These are phyloP conservation scores for Sinelater perroti DNA, from an alignment of 2,888 invertebrate genomes.

Conservation along the genomic window DNA sequence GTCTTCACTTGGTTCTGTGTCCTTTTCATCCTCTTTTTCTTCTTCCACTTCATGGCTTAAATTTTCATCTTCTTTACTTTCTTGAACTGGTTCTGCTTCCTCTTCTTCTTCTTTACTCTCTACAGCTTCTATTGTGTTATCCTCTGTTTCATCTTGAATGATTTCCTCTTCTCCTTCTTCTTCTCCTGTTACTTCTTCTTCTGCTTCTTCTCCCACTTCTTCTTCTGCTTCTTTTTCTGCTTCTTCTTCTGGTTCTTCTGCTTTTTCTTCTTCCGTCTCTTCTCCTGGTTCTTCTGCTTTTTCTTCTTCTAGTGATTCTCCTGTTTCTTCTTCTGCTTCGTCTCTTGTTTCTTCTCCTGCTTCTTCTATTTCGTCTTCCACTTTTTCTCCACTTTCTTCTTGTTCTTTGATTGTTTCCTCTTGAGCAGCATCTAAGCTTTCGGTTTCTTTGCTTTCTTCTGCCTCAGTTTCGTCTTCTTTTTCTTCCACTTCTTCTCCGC, in stretches of 20 bases:
- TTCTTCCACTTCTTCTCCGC: constrained; percentile 38
- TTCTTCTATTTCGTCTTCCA: constrained; percentile 33
- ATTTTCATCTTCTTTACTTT: constrained; percentile 30
- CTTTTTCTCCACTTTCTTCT: constrained; percentile 28
- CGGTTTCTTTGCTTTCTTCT: constrained; percentile 32
- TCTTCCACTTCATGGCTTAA: constrained; percentile 31
- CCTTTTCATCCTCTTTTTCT: constrained; percentile 35
- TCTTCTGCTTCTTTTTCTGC: constrained; percentile 30
- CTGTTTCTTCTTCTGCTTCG: constrained; percentile 45
- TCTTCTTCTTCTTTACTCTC: constrained; percentile 31
- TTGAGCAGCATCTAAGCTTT: constrained; percentile 2
- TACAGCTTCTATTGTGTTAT: too few species aligned
- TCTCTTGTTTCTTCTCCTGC: constrained; percentile 9
- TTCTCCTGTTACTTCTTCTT: constrained; percentile 33
- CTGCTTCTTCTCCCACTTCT: constrained; percentile 31
- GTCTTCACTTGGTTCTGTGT: constrained; percentile 3
- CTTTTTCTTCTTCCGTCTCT: constrained; percentile 38
- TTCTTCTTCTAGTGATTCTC: constrained; percentile 41
- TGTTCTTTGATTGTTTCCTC: too few species aligned
- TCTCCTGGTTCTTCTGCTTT: constrained; percentile 44
- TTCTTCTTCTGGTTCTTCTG: constrained; percentile 37
- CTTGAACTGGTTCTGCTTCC: constrained; percentile 38
- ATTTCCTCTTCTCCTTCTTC: constrained; percentile 28
- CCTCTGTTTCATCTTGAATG: too few species aligned
- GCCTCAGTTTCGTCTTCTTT: constrained; percentile 40